A percentile compares a stretch with the other conserved stretches of the same genome.
These are phyloP conservation scores for Rhogogaster chlorosoma DNA, from an alignment of 2,888 invertebrate genomes.

Conservation along the genomic window DNA sequence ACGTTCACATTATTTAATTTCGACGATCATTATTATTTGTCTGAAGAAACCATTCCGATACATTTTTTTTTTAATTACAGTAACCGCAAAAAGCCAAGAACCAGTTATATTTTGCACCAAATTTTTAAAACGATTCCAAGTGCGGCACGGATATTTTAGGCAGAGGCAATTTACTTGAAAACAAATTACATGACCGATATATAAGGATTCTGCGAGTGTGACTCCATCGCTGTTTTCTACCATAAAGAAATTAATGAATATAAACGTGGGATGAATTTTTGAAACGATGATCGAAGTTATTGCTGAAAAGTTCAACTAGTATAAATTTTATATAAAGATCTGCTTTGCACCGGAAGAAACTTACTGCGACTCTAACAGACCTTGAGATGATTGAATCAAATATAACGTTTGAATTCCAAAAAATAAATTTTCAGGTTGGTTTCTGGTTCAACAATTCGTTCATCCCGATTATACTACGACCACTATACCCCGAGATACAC, in stretches of 20 bases:
- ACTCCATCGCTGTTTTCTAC: not conserved
- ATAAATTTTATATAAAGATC: not conserved
- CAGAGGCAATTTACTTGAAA: not conserved
- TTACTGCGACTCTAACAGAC: not conserved
- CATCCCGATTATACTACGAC: not conserved
- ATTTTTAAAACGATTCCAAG: not conserved
- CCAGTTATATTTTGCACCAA: not conserved
- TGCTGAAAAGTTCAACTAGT: not conserved
- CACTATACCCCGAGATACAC: not conserved
- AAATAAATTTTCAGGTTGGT: not conserved
- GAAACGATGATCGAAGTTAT: not conserved
- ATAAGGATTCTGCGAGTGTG: not conserved
- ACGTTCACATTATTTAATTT: not conserved
- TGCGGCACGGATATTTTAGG: not conserved
- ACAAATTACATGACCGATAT: not conserved
- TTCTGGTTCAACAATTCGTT: not conserved
- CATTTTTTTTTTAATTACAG: not conserved
- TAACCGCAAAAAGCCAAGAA: not conserved
- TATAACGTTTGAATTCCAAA: not conserved
- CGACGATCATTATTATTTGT: not conserved
- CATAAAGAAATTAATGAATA: not conserved
- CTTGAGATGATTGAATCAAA: not conserved
- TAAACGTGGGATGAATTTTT: not conserved
- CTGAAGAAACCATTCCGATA: not conserved
- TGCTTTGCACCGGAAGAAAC: not conserved